Percentiles rank a stretch among this genome's conserved stretches.
phyloP scores from a whole-genome alignment of 2,797 vertebrate species.

The Cryptoprocta ferox region DNA sequence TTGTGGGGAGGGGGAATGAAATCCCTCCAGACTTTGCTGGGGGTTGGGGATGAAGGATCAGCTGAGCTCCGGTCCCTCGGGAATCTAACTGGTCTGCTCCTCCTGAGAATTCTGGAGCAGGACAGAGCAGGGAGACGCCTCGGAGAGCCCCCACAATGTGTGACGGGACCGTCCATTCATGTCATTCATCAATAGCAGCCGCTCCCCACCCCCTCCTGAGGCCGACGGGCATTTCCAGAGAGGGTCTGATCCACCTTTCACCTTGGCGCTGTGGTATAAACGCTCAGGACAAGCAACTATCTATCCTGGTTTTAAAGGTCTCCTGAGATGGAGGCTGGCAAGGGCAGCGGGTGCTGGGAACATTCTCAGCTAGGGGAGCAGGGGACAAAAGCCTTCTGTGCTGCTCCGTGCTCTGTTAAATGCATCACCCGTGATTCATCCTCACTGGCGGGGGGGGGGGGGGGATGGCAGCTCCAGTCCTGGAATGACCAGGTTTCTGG shows the following conservation, averaged over 20 bases:
- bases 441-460: not conserved
- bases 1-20: too few relatives aligned
- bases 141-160: not conserved
- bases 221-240: not conserved
- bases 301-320: not conserved
- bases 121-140: not conserved
- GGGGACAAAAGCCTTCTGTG: not conserved
- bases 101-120: not conserved
- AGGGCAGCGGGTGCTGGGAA: not conserved
- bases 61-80: not conserved
- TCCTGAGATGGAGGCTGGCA: not conserved
- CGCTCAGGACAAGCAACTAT: not conserved
- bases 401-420: not conserved
- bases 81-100: not conserved
- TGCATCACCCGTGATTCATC: not conserved
- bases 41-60: rapidly evolving
- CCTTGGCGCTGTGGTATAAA: not conserved
- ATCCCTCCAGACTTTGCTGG: not conserved
- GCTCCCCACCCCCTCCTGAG: not conserved
- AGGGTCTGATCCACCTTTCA: not conserved
- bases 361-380: not conserved
- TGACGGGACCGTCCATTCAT: rapidly evolving
- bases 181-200: not conserved
- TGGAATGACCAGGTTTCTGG: not conserved
- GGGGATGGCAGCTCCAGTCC: not conserved